These are phyloP conservation scores for Erpornis zantholeuca DNA, from an alignment of 2,113 vertebrate species.

Conservation along the genomic window DNA sequence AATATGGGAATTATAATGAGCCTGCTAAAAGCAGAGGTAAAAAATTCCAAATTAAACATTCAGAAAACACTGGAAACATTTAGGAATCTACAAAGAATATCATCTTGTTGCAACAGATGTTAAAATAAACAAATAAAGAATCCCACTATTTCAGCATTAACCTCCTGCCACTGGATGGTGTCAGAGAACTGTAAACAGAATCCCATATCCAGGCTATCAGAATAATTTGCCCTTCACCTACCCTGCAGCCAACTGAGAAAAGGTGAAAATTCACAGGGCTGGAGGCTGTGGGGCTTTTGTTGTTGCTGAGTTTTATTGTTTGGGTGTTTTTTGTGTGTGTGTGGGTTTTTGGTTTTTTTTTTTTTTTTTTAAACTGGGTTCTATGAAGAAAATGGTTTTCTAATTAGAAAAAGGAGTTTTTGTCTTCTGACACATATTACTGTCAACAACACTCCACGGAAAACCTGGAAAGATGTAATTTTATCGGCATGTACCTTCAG, in stretches of 20 bases:
- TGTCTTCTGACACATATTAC: not conserved
- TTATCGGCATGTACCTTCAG: not conserved
- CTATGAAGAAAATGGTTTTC: not conserved
- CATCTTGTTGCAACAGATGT: not conserved
- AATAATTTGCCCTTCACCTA: not conserved
- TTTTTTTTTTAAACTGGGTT: not conserved
- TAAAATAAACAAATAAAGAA: constrained; percentile 13
- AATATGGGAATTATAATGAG: not conserved
- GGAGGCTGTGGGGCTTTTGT: not conserved
- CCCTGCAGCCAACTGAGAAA: not conserved
- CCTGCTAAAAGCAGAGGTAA: not conserved
- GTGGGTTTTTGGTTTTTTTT: too few species aligned
- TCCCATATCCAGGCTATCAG: not conserved
- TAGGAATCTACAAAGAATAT: not conserved
- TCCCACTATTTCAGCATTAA: constrained; percentile 50
- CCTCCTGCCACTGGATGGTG: constrained; percentile 94
- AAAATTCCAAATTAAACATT: not conserved
- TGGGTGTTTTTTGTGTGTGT: not conserved
- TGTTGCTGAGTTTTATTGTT: not conserved
- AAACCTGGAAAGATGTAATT: not conserved
- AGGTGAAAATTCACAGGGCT: not conserved
- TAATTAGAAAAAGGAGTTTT: not conserved
- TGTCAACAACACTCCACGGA: not conserved
- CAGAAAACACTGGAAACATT: not conserved
- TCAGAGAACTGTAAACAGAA: constrained; percentile 86